These are phyloP conservation scores for Cetonia aurata DNA, from an alignment of 2,888 invertebrate species.

Conservation along the genomic window DNA sequence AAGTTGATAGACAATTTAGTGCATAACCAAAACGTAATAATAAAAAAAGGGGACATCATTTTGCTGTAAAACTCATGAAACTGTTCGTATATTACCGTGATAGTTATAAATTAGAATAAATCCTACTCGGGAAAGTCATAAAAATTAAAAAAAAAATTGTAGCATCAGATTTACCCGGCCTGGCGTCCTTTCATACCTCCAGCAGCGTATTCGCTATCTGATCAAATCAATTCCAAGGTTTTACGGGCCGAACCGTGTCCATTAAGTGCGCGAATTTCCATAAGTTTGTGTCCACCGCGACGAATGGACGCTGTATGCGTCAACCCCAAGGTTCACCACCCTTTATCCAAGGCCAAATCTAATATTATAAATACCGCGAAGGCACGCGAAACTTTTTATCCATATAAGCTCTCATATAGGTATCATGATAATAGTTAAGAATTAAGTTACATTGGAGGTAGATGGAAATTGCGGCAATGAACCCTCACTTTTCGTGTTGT, in stretches of 20 bases:
- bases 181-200: constrained; percentile 6
- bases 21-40: background rate
- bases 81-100: too few species aligned
- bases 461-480: constrained; percentile 13
- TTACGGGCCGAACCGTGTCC: constrained; percentile 8
- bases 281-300: constrained; percentile 15
- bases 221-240: constrained; percentile 17
- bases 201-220: background rate
- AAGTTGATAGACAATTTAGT: too few species aligned
- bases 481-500: too few species aligned
- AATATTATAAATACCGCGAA: constrained; percentile 6
- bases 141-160: background rate
- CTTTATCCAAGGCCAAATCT: constrained; percentile 38
- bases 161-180: background rate
- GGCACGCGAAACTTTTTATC: constrained; percentile 15
- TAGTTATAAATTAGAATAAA: too few species aligned
- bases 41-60: background rate
- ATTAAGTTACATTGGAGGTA: background rate
- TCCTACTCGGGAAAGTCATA: too few species aligned
- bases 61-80: too few species aligned
- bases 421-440: background rate
- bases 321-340: constrained; percentile 30
- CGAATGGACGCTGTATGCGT: background rate
- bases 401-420: background rate
- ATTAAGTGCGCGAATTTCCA: constrained; percentile 19